Base-by-base conservation (phyloP, 2,888 invertebrate genomes). In the Heliconius aoede region DNA sequence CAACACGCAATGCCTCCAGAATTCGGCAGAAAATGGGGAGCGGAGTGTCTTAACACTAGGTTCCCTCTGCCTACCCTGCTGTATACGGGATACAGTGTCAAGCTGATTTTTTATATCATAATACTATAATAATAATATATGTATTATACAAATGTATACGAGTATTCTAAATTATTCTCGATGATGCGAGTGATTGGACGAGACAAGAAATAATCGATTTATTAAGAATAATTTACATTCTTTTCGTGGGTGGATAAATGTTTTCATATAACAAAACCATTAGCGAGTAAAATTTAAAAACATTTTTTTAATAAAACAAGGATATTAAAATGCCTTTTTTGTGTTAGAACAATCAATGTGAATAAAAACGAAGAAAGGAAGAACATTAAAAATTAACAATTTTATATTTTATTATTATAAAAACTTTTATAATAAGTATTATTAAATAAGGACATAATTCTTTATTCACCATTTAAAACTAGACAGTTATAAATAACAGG, bases 401-500 rank as follows among this genome's bases (percentile, higher is more conserved):
- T 1, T 21, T 40, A 5, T 7, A 7, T 51, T 0, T 51, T 51
- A 9, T 21, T 51, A 51, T 51, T 21, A 21, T 21, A 51, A 51
- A 51, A 51, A 21, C 5, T 46, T 46, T 46, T 18, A 55, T 55
- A 55, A 55, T 0, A 55, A 55, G n/a, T n/a, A n/a, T n/a, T 9
- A 55, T 55, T 9, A 55, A n/a, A 21, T 8, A 55, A 55, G 1
- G 21, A 55, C n/a, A n/a, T n/a, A 55, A n/a, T 11, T 55, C 55
- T 55, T 55, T 55, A 64, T 65, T 13, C 36, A 15, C 13, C 15
- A 24, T 8, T 8, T 40, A n/a, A 9, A 36, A 36, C 28, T 51
- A n/a, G 3, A 51, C n/a, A 30, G 55, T 60, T 64, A 76, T 46
- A 72, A 72, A 40, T 58, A 58, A 69, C 68, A 69, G 24, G 71